Evolutionary conservation across 2,888 invertebrate species (phyloP).

Genomic region (Nomada fabriciana): DNA sequence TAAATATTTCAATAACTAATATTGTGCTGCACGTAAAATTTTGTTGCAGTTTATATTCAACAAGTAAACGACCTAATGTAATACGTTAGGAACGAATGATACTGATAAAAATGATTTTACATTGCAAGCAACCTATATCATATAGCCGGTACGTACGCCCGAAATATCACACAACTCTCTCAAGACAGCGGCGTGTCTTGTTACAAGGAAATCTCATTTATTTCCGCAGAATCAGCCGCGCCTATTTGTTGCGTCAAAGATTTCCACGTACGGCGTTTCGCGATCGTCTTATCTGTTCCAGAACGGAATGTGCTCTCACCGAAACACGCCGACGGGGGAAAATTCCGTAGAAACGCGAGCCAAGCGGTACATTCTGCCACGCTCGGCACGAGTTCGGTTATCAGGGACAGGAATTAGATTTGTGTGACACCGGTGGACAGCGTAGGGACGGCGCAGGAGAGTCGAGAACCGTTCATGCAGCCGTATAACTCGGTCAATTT

Average conservation of each 20-base stretch:
- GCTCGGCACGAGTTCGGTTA: conserved; percentile 61
- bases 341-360: conserved; percentile 47
- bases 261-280: conserved; percentile 35
- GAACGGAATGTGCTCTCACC: background rate
- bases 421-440: conserved; percentile 65
- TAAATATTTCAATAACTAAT: too few species aligned
- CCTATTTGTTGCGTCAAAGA: conserved; percentile 46
- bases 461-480: conserved; percentile 43
- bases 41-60: too few species aligned
- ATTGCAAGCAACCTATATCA: too few species aligned
- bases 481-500: conserved; percentile 70
- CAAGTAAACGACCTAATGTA: too few species aligned
- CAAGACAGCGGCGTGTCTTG: background rate
- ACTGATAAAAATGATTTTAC: too few species aligned
- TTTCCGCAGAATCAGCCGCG: conserved; percentile 33
- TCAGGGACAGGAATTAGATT: conserved; percentile 72
- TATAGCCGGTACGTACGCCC: too few species aligned
- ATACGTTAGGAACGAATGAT: too few species aligned
- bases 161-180: background rate
- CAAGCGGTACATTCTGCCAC: conserved; percentile 61
- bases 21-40: too few species aligned
- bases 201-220: background rate
- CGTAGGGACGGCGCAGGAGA: conserved; percentile 32
- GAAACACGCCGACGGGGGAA: conserved; percentile 33
- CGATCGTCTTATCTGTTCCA: conserved; percentile 22